Evolutionary conservation across 2,888 invertebrate genomes (phyloP).

Genomic region (Conops quadrifasciatus): DNA sequence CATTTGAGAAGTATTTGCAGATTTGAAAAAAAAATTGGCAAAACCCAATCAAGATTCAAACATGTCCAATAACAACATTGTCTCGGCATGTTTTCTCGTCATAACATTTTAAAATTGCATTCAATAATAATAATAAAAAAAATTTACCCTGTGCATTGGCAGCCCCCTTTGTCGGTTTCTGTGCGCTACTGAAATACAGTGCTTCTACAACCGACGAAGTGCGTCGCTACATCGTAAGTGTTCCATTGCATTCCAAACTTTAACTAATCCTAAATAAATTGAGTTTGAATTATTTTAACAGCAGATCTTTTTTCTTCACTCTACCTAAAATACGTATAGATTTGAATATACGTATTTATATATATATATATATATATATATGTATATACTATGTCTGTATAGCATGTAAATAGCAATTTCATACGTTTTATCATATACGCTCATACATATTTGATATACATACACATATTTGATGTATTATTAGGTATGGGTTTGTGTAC

Average conservation of each 20-base stretch:
- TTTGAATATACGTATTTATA: constrained; percentile 36
- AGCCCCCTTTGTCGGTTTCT: no score
- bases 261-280: not conserved
- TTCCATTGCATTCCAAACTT: constrained; percentile 11
- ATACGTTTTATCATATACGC: constrained; percentile 25
- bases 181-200: not conserved
- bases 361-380: constrained; percentile 13
- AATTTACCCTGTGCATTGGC: no score
- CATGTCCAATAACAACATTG: no score
- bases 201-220: not conserved
- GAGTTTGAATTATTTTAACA: constrained; percentile 13
- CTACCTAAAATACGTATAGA: constrained; percentile 38
- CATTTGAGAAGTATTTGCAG: no score
- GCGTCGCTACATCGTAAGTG: not conserved
- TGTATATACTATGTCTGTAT: constrained; percentile 19
- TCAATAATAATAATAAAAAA: no score
- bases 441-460: constrained; percentile 14
- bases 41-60: no score
- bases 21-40: no score
- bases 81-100: no score
- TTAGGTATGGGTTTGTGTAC: constrained; percentile 18
- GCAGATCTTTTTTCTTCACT: constrained; percentile 14
- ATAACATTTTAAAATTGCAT: no score
- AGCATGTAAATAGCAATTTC: constrained; percentile 28
- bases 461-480: constrained; percentile 8